phyloP scores from a whole-genome alignment of 2,113 vertebrate species.

The Ailurus styani region DNA sequence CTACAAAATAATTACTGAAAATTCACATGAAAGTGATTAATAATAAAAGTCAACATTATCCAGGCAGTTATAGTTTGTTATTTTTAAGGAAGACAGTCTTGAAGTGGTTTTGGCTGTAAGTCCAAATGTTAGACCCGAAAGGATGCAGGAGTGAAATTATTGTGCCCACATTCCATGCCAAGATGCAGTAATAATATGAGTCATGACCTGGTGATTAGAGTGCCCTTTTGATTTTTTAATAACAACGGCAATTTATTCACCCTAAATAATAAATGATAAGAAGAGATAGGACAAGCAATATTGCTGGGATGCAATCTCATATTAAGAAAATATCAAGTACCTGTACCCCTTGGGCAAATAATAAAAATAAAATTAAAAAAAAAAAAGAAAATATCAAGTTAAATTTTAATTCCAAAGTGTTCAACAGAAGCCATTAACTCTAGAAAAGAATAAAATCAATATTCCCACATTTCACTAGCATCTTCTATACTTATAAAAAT shows the following conservation, averaged over 20 bases:
- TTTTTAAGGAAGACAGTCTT: neutral
- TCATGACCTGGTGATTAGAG: neutral
- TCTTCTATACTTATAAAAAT: neutral
- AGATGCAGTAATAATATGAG: neutral
- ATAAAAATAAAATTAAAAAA: too few species aligned
- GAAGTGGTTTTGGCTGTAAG: neutral
- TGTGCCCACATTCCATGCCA: neutral
- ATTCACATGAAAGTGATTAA: neutral
- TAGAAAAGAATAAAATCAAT: neutral
- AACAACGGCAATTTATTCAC: neutral
- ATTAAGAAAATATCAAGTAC: neutral
- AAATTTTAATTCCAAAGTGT: neutral
- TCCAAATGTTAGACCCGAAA: neutral
- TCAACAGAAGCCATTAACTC: neutral
- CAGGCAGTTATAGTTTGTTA: neutral
- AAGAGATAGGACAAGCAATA: neutral
- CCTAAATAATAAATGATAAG: neutral
- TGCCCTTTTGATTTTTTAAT: neutral
- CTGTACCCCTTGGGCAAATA: too few species aligned
- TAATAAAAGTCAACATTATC: conserved; percentile 20
- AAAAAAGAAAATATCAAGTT: too few species aligned
- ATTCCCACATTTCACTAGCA: neutral
- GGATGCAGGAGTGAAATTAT: neutral
- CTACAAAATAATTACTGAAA: conserved; percentile 22
- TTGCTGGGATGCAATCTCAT: neutral